Evolutionary conservation across 2,888 invertebrate species (phyloP), one percentile per base, ranked within the genome.

Genomic region (Callyntrura guangdongensis): DNA sequence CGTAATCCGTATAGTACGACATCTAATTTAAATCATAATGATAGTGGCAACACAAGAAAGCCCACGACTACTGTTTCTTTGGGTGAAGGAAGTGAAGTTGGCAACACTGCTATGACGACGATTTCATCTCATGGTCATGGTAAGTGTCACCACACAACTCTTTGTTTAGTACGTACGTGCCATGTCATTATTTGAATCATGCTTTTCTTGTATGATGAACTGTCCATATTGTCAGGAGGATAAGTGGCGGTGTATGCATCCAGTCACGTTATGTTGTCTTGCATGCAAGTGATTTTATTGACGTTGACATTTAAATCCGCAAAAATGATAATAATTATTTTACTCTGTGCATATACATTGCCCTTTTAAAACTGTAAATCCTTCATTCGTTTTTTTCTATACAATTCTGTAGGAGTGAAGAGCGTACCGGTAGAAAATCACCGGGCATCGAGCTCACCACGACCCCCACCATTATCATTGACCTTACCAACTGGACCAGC

Each of bases 401-500:
- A 8, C 14, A 12, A 36, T 36, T 67, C 12, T 67, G 12, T 14
- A 59, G 12, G 8, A 79, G 84, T 74, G 45, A 89, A 84, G 22
- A 59, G 56, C 72, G 25, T 14, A 53, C 36, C 22, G 2, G 12
- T n/a, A 9, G 74, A 89, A 14, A 82, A 91, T 27, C 72, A 91
- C 49, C 87, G 64, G 45, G 49, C 49, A 64, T 79, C 77, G 17
- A 86, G 86, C 59, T 89, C 91, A 9, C 92, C 87, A 5, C 86
- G 91, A 17, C 91, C 89, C 17, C 89, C 91, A 14, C 91, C 89
- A 56, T 64, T 90, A 36, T 86, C 90, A 14, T 81, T 85, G 74
- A 87, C 83, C 47, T 84, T 90, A 74, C 85, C 81, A 11, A 72
- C 88, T 20, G 88, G 89, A 3, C 69, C 86, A 12, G 89, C 86